These are phyloP conservation scores for Cydia amplana DNA, from an alignment of 1,140 invertebrate species.

Conservation along the genomic window DNA sequence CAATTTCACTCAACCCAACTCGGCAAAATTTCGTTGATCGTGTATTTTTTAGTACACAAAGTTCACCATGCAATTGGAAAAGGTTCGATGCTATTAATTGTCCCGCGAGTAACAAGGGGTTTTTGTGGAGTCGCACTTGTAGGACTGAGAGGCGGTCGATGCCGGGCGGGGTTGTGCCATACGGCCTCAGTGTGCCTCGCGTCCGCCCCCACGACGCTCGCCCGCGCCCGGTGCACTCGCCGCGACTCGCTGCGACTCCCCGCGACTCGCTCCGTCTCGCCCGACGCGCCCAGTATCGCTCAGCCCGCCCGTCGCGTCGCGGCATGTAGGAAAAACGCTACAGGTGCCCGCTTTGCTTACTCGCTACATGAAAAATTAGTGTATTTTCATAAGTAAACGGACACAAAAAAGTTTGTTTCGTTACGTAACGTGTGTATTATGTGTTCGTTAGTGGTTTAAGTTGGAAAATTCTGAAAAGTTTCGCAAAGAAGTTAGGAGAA, in stretches of 20 bases:
- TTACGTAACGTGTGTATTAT: constrained; percentile 19
- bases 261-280: constrained; percentile 34
- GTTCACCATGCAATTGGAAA: constrained; percentile 40
- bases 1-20: background rate
- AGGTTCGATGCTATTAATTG: constrained; percentile 50
- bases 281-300: constrained; percentile 42
- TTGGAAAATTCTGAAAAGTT: background rate
- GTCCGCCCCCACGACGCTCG: constrained; percentile 26
- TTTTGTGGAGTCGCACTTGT: constrained; percentile 42
- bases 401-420: constrained; percentile 25
- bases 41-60: constrained; percentile 14
- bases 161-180: constrained; percentile 30
- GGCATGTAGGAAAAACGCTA: constrained; percentile 58
- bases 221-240: constrained; percentile 15
- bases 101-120: constrained; percentile 50
- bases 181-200: constrained; percentile 29
- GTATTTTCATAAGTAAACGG: constrained; percentile 41
- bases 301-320: constrained; percentile 43
- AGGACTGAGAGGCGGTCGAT: constrained; percentile 48
- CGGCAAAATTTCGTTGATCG: background rate
- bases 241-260: constrained; percentile 39
- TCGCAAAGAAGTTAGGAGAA: background rate
- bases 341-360: constrained; percentile 53
- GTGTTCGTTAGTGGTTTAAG: constrained; percentile 8
- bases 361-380: constrained; percentile 57